Base-by-base conservation (phyloP, 2,888 invertebrate species). In the Andrena bicolor region DNA sequence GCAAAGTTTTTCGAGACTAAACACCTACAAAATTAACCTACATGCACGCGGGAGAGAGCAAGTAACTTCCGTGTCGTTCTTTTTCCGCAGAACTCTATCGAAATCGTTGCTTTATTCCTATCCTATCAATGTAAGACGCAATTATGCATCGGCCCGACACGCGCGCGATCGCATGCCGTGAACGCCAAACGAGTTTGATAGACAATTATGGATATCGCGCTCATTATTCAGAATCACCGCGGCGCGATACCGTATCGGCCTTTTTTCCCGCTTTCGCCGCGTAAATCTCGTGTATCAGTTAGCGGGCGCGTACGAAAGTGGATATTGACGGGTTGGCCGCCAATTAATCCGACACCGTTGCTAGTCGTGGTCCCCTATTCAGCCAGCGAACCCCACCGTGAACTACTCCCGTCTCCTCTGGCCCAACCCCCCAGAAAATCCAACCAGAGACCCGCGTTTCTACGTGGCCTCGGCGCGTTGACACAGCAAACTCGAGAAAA, bases 131-230 rank as follows among this genome's bases (percentile, higher is more conserved):
- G 28, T 20, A 48, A 10, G 7, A 20, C 48, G 58, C 70, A 41
- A 61, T 76, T 76, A 61, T 53, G 68, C 78, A 53, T 32, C 65
- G 76, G 23, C 28, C 58, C 48, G 6, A 53, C 56, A 41, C n/a
- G 51, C 64, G 49, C 60, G 76, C 63, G 51, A 61, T 10, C n/a
- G 20, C 20, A 28, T 28, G 61, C 23, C 56, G 23, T 1, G 56
- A 26, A 13, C 56, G 20, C 56, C 70, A 51, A 80, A 79, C 70
- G 35, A 23, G 80, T 80, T 79, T 79, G 80, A 79, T 79, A 71
- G 80, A 80, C 80, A 80, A 80, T 79, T 80, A 80, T 79, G 80
- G 80, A 79, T 80, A 80, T 80, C 80, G 60, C 8, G 30, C 64
- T 80, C 65, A 71, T 80, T 80, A 80, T 80, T 80, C 80, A 80